These are phyloP conservation scores for Drosophila gunungcola DNA, from an alignment of 1,140 invertebrate genomes.

Conservation along the genomic window DNA sequence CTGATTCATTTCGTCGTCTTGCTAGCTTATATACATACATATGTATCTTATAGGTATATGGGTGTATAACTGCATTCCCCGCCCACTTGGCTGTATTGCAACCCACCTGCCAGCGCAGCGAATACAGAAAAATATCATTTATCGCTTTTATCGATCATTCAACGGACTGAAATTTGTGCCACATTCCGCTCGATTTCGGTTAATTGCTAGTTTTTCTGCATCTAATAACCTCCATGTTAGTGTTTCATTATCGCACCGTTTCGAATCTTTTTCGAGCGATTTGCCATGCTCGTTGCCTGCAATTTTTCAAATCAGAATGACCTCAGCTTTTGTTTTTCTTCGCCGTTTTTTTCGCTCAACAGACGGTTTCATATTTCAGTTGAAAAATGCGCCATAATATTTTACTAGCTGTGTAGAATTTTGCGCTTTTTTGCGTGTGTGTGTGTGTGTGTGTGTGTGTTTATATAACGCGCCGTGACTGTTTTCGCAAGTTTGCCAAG, in stretches of 20 bases:
- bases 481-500: slow-evolving; percentile 71
- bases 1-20: slow-evolving; percentile 62
- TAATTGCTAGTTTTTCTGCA: slow-evolving; percentile 64
- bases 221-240: slow-evolving; percentile 56
- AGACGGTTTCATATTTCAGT: slow-evolving; percentile 45
- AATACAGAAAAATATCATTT: slow-evolving; percentile 52
- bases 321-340: slow-evolving; percentile 58
- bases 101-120: slow-evolving; percentile 31
- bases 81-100: slow-evolving; percentile 14
- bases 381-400: slow-evolving; percentile 64
- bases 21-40: slow-evolving; percentile 16
- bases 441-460: slow-evolving; percentile 23
- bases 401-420: slow-evolving; percentile 56
- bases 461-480: slow-evolving; percentile 65
- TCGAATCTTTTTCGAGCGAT: slow-evolving; percentile 30
- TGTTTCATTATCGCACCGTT: slow-evolving; percentile 45
- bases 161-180: slow-evolving; percentile 49
- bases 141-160: slow-evolving; percentile 50
- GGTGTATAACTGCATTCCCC: slow-evolving; percentile 38
- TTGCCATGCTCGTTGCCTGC: slow-evolving; percentile 46
- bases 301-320: slow-evolving; percentile 65
- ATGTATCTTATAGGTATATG: neutral
- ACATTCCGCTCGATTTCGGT: slow-evolving; percentile 63
- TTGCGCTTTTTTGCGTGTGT: slow-evolving; percentile 17
- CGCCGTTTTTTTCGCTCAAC: neutral